Evolutionary conservation across 2,888 invertebrate genomes (phyloP).

Genomic region (Scaptomyza flava): DNA sequence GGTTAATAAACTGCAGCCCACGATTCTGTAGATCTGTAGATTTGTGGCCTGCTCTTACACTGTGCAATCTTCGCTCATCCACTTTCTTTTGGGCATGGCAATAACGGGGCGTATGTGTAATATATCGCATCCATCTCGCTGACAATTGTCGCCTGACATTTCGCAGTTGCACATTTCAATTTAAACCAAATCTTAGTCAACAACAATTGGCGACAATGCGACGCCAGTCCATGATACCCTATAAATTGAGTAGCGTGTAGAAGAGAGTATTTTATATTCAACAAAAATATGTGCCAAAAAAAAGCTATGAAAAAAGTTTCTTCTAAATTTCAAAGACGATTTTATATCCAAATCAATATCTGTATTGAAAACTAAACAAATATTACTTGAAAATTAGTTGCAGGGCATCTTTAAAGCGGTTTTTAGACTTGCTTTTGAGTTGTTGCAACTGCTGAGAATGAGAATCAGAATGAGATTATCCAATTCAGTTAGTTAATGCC

Average conservation of each 20-base stretch:
- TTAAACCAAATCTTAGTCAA: constrained; percentile 69
- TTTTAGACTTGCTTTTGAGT: not conserved
- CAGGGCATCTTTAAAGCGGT: not conserved
- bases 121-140: constrained; percentile 73
- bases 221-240: constrained; percentile 43
- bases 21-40: not conserved
- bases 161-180: constrained; percentile 83
- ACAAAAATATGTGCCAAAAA: too few species aligned
- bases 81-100: constrained; percentile 29
- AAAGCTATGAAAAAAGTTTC: not conserved
- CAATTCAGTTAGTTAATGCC: constrained; percentile 78
- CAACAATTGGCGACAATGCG: constrained; percentile 58
- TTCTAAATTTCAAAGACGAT: not conserved
- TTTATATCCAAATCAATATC: not conserved
- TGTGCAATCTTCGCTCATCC: not conserved
- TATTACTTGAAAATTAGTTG: not conserved
- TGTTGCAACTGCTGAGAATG: constrained; percentile 21
- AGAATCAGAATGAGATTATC: constrained; percentile 68
- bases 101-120: constrained; percentile 64
- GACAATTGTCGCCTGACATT: constrained; percentile 81
- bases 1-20: constrained; percentile 55
- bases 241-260: not conserved
- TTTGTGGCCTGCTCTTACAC: not conserved
- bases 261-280: not conserved
- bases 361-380: too few species aligned